Evolutionary conservation across 2,888 invertebrate genomes (phyloP).

Genomic region (Cantharis lateralis): DNA sequence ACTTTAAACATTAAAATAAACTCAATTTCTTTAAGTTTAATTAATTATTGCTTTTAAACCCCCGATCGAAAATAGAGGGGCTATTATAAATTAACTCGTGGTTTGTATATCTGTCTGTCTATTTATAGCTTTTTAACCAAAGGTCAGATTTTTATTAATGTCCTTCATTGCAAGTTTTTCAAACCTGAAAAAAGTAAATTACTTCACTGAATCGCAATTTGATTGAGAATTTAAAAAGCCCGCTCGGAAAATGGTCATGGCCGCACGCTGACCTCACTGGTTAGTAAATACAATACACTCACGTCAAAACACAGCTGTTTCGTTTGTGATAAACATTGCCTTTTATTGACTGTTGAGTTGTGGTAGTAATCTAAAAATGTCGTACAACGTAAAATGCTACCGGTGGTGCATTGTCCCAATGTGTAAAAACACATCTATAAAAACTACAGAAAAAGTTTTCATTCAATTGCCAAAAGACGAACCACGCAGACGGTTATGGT

Average conservation of each 20-base stretch:
- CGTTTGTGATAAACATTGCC: not conserved
- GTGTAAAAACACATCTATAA: not conserved
- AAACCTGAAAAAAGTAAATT: too few relatives aligned
- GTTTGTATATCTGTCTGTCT: too few relatives aligned
- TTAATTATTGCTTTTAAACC: too few relatives aligned
- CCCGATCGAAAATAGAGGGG: too few relatives aligned
- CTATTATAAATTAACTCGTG: too few relatives aligned
- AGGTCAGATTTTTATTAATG: too few relatives aligned
- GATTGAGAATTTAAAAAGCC: not conserved
- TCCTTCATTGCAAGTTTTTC: too few relatives aligned
- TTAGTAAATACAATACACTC: not conserved
- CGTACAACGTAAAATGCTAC: not conserved
- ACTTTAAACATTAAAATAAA: too few relatives aligned
- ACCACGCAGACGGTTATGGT: not conserved
- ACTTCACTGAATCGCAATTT: too few relatives aligned
- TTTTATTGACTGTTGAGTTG: not conserved
- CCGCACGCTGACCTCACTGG: not conserved
- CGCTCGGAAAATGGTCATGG: not conserved
- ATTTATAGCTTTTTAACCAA: too few relatives aligned
- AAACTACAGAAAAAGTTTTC: constrained; percentile 3
- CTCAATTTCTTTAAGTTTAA: too few relatives aligned
- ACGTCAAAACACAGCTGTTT: not conserved
- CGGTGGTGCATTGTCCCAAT: constrained; percentile 4
- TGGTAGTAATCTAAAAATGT: not conserved
- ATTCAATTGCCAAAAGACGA: not conserved